phyloP scores from a whole-genome alignment of 2,888 invertebrate species.

The Phortica magna region DNA sequence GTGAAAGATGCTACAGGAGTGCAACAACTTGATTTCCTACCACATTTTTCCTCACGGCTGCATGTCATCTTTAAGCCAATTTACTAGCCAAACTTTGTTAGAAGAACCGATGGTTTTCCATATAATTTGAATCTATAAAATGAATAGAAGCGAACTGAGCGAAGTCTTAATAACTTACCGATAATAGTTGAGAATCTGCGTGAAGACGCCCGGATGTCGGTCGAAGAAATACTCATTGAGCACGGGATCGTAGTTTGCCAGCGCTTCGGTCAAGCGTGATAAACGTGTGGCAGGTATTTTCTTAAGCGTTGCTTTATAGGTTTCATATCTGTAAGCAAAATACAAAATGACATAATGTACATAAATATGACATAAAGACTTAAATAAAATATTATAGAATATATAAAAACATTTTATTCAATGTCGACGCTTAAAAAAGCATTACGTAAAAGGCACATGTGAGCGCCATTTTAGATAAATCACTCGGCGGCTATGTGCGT shows the following conservation, averaged over 20 bases:
- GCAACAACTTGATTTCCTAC: too few species aligned
- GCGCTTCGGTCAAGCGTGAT: slow-evolving; percentile 89
- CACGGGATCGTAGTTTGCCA: slow-evolving; percentile 93
- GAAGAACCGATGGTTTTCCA: too few species aligned
- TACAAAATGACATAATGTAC: neutral
- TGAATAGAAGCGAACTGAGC: too few species aligned
- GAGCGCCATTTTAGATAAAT: neutral
- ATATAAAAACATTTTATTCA: neutral
- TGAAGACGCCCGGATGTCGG: slow-evolving; percentile 93
- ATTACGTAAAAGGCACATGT: neutral
- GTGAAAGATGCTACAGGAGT: too few species aligned
- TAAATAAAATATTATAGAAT: slow-evolving; percentile 19
- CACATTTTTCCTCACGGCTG: too few species aligned
- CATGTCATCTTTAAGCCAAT: too few species aligned
- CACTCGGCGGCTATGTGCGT: neutral
- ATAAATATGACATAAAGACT: neutral
- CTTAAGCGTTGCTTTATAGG: slow-evolving; percentile 89
- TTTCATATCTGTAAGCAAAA: slow-evolving; percentile 81
- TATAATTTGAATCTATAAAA: too few species aligned
- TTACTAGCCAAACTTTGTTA: too few species aligned
- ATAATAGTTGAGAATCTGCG: slow-evolving; percentile 93
- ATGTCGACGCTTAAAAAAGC: slow-evolving; percentile 2
- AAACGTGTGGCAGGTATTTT: slow-evolving; percentile 93
- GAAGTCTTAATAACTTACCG: slow-evolving; percentile 79
- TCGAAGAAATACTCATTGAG: slow-evolving; percentile 94